Evolutionary conservation across 2,113 vertebrate species (phyloP).

Genomic region (Chaetorhynchus papuensis): DNA sequence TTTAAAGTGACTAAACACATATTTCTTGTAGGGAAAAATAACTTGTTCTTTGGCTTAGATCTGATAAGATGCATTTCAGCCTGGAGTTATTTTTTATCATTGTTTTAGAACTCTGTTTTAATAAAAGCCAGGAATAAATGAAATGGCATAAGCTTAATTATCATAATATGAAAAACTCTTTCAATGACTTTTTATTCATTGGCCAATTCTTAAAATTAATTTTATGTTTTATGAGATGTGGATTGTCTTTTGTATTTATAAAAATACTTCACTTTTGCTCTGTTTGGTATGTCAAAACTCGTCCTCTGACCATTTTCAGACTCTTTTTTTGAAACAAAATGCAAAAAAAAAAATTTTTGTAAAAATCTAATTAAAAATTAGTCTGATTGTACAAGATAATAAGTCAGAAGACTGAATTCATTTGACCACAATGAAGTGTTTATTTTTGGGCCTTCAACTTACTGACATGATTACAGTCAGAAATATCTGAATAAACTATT

Average conservation of each 20-base stretch:
- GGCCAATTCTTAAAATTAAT: neutral
- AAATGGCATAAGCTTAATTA: neutral
- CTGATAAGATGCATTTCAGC: neutral
- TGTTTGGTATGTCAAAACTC: neutral
- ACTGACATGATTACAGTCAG: neutral
- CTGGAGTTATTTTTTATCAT: conserved; percentile 1
- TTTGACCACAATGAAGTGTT: neutral
- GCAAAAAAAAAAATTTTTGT: neutral
- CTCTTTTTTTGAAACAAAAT: neutral
- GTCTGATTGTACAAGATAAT: neutral
- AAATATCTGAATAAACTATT: neutral
- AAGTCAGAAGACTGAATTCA: neutral
- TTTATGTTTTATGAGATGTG: neutral
- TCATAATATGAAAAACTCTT: neutral
- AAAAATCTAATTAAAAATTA: neutral
- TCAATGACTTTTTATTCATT: neutral
- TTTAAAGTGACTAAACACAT: neutral
- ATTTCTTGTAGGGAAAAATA: neutral
- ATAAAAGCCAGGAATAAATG: neutral
- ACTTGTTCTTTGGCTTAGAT: neutral
- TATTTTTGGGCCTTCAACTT: neutral
- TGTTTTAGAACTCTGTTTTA: neutral
- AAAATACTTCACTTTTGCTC: neutral
- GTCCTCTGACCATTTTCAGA: neutral
- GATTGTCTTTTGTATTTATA: neutral